Conservation (phyloP, 2,888 invertebrate species). For the Sesia bembeciformis region DNA sequence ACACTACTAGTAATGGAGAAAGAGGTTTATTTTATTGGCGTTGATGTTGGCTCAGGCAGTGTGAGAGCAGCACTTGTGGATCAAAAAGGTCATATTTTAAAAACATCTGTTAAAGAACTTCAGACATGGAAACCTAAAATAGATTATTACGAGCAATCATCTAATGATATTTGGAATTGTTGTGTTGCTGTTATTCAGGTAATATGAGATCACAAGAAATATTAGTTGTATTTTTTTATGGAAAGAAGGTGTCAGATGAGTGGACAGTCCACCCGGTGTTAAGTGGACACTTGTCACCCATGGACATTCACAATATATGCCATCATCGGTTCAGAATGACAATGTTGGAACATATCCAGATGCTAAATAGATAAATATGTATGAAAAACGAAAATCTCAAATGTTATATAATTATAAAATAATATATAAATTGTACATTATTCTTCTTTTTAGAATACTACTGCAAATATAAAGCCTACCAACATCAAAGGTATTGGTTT, state of each 20-base stretch:
- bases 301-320: too few relatives aligned
- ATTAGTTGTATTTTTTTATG: background rate
- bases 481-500: slow-evolving; percentile 91
- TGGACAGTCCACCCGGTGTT: too few relatives aligned
- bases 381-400: too few relatives aligned
- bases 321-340: too few relatives aligned
- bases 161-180: slow-evolving; percentile 89
- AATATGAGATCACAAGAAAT: slow-evolving; percentile 13
- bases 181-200: slow-evolving; percentile 85
- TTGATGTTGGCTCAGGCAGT: slow-evolving; percentile 96
- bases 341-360: too few relatives aligned
- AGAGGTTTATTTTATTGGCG: slow-evolving; percentile 81
- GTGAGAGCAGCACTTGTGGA: slow-evolving; percentile 88
- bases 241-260: too few relatives aligned
- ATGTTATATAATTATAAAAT: background rate
- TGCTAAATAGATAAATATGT: too few relatives aligned
- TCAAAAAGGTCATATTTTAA: slow-evolving; percentile 78
- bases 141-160: slow-evolving; percentile 92
- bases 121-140: slow-evolving; percentile 84
- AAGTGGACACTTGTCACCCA: too few relatives aligned
- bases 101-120: slow-evolving; percentile 77
- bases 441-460: slow-evolving; percentile 74
- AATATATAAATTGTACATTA: background rate
- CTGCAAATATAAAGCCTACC: slow-evolving; percentile 61
- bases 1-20: slow-evolving; percentile 15